A percentile compares a stretch with the other conserved stretches of the same genome.
Evolutionary conservation across 2,797 vertebrate species (phyloP).

Genomic region (Silurus lanzhouensis): DNA sequence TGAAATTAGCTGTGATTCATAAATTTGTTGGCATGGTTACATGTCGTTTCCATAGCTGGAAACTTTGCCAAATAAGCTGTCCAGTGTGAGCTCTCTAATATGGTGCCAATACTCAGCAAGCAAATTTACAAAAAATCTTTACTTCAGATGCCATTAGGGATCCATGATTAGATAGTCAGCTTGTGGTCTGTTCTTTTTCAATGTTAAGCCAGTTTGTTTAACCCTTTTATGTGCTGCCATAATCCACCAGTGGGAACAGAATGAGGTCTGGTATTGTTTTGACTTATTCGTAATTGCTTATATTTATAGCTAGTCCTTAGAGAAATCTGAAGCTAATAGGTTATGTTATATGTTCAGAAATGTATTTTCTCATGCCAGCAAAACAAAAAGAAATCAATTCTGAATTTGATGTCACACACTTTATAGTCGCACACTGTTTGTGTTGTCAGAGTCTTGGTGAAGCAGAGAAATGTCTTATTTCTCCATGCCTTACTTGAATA

Average conservation of each 20-base stretch:
- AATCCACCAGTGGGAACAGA: background rate
- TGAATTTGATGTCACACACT: background rate
- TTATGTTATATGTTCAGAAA: too few relatives aligned
- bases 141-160: background rate
- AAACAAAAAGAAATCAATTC: background rate
- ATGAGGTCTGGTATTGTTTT: background rate
- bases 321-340: background rate
- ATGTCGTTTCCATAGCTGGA: slow-evolving; percentile 20
- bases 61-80: slow-evolving; percentile 2
- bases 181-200: background rate
- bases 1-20: slow-evolving; percentile 21
- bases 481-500: background rate
- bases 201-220: background rate
- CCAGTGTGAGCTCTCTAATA: background rate
- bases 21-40: slow-evolving; percentile 43
- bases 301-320: background rate
- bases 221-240: background rate
- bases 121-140: background rate
- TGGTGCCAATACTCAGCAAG: slow-evolving; percentile 2
- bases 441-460: background rate
- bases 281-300: background rate
- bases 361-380: background rate
- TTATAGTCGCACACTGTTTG: background rate
- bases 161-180: background rate
- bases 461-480: background rate